Evolutionary conservation across 2,797 vertebrate genomes (phyloP).

Genomic region (Myotis vivesi): DNA sequence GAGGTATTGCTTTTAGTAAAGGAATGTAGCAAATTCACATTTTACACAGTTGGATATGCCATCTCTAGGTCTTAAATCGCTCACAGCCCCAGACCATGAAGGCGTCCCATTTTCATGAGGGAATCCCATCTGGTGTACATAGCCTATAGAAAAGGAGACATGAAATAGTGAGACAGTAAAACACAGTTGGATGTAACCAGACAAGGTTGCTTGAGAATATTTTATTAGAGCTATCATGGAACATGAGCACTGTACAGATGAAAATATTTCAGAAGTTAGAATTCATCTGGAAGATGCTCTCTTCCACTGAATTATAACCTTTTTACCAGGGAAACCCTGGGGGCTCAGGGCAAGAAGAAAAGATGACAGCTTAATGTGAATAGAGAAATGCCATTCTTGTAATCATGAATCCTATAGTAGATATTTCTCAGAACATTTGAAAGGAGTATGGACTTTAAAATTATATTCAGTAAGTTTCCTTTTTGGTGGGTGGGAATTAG

Average conservation of each 20-base stretch:
- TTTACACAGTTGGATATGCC: background rate
- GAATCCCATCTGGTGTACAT: background rate
- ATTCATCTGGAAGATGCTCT: background rate
- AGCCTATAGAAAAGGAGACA: background rate
- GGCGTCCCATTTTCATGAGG: background rate
- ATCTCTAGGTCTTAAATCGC: background rate
- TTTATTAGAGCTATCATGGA: background rate
- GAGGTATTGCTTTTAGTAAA: slow-evolving; percentile 24
- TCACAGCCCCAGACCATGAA: background rate
- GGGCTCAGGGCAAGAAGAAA: background rate
- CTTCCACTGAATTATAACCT: background rate
- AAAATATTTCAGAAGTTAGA: slow-evolving; percentile 30
- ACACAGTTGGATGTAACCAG: background rate
- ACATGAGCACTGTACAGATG: background rate
- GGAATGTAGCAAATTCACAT: slow-evolving; percentile 20
- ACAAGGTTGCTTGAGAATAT: background rate
- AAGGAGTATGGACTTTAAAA: background rate
- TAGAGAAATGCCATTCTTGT: background rate
- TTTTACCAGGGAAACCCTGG: background rate
- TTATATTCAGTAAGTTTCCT: background rate
- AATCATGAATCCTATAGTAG: background rate
- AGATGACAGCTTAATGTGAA: background rate
- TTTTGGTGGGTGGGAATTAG: background rate
- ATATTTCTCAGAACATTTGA: background rate
- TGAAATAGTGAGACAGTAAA: background rate